These are phyloP conservation scores for Dysmachus trigonus DNA, from an alignment of 2,888 invertebrate species.

Conservation along the genomic window DNA sequence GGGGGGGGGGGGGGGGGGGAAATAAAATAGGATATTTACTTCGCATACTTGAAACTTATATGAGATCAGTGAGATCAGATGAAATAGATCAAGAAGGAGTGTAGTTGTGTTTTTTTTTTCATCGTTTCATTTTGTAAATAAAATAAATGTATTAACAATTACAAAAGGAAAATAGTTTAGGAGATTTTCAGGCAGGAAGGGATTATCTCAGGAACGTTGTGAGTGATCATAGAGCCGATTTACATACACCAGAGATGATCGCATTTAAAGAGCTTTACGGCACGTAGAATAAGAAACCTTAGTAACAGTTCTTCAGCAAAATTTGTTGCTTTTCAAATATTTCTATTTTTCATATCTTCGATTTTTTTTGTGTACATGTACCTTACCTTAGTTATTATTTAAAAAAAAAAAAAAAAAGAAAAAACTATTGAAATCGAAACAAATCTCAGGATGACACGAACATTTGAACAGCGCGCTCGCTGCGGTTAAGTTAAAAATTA, in stretches of 20 bases:
- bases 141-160: not conserved
- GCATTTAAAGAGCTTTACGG: slow-evolving; percentile 13
- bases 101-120: not conserved
- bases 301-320: slow-evolving; percentile 36
- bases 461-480: not conserved
- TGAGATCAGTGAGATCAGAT: not conserved
- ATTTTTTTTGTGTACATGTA: slow-evolving; percentile 10
- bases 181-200: not conserved
- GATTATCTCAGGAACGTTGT: not conserved
- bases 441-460: slow-evolving; percentile 18
- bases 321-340: not conserved
- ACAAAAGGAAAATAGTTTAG: not conserved
- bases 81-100: not conserved
- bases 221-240: not conserved
- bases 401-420: not conserved
- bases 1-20: not conserved
- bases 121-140: not conserved
- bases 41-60: not conserved
- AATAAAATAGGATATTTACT: not conserved
- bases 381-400: slow-evolving; percentile 4
- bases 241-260: not conserved
- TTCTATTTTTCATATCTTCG: slow-evolving; percentile 8
- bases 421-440: not conserved
- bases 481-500: not conserved
- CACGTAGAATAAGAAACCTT: slow-evolving; percentile 41